These are phyloP conservation scores for Nowickia ferox DNA, from an alignment of 2,888 invertebrate species.

Conservation along the genomic window DNA sequence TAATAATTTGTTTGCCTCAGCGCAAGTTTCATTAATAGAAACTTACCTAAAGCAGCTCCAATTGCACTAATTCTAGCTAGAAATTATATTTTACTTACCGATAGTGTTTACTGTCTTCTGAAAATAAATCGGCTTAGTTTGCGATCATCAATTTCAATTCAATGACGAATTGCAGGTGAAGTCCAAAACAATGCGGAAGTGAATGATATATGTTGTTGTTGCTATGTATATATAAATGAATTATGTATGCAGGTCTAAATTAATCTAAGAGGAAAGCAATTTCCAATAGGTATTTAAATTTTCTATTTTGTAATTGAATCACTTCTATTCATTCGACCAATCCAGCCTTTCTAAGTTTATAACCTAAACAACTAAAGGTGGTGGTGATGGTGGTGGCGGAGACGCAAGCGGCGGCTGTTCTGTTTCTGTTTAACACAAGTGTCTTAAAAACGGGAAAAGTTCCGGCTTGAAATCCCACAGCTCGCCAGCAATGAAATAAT, in stretches of 20 bases:
- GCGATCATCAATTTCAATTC: constrained; percentile 41
- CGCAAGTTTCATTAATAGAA: too few relatives aligned
- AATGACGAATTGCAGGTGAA: constrained; percentile 11
- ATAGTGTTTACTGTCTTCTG: constrained; percentile 57
- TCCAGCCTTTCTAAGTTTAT: constrained; percentile 64
- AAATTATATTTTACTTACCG: constrained; percentile 57
- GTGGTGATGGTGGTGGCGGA: constrained; percentile 3
- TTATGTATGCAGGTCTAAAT: not conserved
- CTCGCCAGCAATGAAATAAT: constrained; percentile 30
- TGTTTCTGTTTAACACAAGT: constrained; percentile 9
- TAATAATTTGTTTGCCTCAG: too few relatives aligned
- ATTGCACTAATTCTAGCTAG: not conserved
- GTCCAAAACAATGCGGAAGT: constrained; percentile 44
- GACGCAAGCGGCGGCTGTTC: constrained; percentile 3
- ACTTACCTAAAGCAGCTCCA: too few relatives aligned
- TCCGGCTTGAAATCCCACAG: constrained; percentile 58
- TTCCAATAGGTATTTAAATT: constrained; percentile 37
- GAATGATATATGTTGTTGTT: not conserved
- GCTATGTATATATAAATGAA: not conserved
- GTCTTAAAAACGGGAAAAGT: constrained; percentile 48
- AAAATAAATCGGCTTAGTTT: constrained; percentile 30
- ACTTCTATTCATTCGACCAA: constrained; percentile 10
- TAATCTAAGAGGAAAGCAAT: constrained; percentile 19
- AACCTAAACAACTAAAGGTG: constrained; percentile 62
- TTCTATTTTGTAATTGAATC: constrained; percentile 17